These are phyloP conservation scores for Meandrina meandrites DNA, from an alignment of 92 coral and sea anemone species.

Conservation along the genomic window DNA sequence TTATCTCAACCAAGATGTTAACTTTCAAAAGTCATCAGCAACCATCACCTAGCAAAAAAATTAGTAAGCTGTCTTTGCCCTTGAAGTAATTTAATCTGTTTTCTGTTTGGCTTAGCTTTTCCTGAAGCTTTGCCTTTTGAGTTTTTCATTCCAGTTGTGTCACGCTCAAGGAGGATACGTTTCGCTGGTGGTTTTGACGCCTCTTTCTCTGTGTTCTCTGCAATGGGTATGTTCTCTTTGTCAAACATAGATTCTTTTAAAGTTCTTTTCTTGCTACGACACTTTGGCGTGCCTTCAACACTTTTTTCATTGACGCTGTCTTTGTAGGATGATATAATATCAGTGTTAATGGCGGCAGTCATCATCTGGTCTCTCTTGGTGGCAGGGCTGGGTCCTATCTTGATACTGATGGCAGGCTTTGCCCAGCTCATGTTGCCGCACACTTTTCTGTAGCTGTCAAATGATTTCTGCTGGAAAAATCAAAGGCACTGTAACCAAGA, in stretches of 20 bases:
- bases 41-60: conserved; percentile 63
- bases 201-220: background rate
- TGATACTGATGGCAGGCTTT: conserved; percentile 54
- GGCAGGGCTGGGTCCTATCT: conserved; percentile 38
- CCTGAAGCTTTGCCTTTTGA: conserved; percentile 37
- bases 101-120: conserved; percentile 33
- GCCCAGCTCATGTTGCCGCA: conserved; percentile 83
- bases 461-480: conserved; percentile 11
- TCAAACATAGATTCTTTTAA: conserved; percentile 56
- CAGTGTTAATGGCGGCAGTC: background rate
- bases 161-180: conserved; percentile 49
- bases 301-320: background rate
- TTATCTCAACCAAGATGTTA: background rate
- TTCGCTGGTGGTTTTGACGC: conserved; percentile 64
- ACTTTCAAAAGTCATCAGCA: background rate
- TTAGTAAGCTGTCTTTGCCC: conserved; percentile 85
- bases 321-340: conserved; percentile 5
- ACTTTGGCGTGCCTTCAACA: conserved; percentile 64
- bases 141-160: conserved; percentile 40
- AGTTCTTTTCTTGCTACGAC: conserved; percentile 67
- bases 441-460: conserved; percentile 50
- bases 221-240: conserved; percentile 63
- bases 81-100: conserved; percentile 48
- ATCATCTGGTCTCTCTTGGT: conserved; percentile 28
- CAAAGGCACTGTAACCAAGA: background rate